Percentiles rank a stretch among this genome's conserved stretches.
phyloP scores from a whole-genome alignment of 2,113 vertebrate species.

The Morone chrysops region DNA sequence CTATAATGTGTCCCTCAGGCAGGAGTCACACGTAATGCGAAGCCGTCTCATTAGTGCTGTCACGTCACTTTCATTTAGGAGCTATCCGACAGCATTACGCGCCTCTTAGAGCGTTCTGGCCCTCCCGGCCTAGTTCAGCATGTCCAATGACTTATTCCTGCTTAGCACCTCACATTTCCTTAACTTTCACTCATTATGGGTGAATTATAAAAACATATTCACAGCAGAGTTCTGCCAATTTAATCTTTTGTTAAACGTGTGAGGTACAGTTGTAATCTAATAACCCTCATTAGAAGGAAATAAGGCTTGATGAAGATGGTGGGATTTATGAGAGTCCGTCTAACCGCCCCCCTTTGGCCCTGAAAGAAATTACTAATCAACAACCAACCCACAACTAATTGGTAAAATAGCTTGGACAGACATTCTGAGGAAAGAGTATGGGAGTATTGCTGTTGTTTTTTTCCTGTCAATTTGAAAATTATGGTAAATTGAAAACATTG shows the following conservation, averaged over 20 bases:
- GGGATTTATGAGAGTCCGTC: constrained; percentile 60
- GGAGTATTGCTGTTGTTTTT: constrained; percentile 13
- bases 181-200: constrained; percentile 78
- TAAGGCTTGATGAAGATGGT: constrained; percentile 78
- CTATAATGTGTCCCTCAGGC: constrained; percentile 71
- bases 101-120: constrained; percentile 65
- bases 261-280: constrained; percentile 84
- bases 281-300: constrained; percentile 83
- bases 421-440: constrained; percentile 35
- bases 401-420: constrained; percentile 60
- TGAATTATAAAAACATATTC: constrained; percentile 82
- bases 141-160: constrained; percentile 79
- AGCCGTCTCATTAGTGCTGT: constrained; percentile 78
- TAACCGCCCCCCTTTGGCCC: constrained; percentile 65
- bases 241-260: constrained; percentile 81
- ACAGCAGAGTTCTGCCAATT: constrained; percentile 78
- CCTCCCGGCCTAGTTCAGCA: constrained; percentile 69
- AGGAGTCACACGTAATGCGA: constrained; percentile 70
- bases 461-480: constrained; percentile 2
- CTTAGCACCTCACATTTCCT: constrained; percentile 71
- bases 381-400: constrained; percentile 67
- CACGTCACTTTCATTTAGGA: constrained; percentile 81
- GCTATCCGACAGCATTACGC: constrained; percentile 71
- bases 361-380: constrained; percentile 77
- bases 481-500: background rate